Percentiles rank a stretch among this genome's conserved stretches.
Evolutionary conservation across 2,797 vertebrate species (phyloP).

Genomic region (Lophotriccus pileatus): DNA sequence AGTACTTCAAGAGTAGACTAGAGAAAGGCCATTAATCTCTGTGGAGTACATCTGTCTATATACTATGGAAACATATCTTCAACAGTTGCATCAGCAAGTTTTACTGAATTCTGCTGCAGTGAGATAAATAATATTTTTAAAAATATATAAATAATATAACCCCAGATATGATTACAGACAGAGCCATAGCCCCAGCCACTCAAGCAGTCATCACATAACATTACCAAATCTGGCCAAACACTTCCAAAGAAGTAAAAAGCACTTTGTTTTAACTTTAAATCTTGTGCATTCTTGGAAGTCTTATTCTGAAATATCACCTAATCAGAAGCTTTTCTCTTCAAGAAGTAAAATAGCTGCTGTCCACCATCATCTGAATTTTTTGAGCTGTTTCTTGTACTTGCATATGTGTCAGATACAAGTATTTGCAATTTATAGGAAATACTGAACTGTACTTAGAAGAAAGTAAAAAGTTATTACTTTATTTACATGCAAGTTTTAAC

Average conservation of each 20-base stretch:
- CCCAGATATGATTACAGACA: not conserved
- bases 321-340: not conserved
- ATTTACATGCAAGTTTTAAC: not conserved
- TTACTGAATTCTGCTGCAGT: not conserved
- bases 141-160: not conserved
- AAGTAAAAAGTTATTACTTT: not conserved
- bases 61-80: not conserved
- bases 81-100: not conserved
- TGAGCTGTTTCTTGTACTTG: not conserved
- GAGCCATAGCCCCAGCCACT: not conserved
- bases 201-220: not conserved
- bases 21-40: not conserved
- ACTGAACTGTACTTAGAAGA: not conserved
- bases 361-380: not conserved
- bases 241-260: not conserved
- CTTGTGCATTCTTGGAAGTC: not conserved
- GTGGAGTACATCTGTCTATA: not conserved
- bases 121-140: not conserved
- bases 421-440: not conserved
- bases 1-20: not conserved
- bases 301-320: not conserved
- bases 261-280: not conserved
- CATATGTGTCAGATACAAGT: not conserved
- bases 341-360: not conserved
- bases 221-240: not conserved